Evolutionary conservation across 53 echinoderm and acorn worm species (phyloP), one percentile per base, ranked within the genome.

Genomic region (Actinopyga echinites): DNA sequence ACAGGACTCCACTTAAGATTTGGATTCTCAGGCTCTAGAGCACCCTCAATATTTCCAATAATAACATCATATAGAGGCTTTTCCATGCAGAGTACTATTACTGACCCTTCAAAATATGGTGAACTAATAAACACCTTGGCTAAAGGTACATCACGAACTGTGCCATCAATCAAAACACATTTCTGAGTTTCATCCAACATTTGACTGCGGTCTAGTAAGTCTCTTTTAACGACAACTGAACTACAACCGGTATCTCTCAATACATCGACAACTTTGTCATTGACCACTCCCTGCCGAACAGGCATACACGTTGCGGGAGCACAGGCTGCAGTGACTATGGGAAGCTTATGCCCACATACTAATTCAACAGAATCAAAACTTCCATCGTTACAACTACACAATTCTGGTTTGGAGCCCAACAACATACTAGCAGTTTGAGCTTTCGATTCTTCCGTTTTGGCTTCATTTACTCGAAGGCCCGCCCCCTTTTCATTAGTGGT

Each of bases 181-280:
- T 37, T 37, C 17, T 25, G 20, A 17, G 42, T 11, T 24, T 71
- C 32, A 37, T 43, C 45, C 21, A 43, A 38, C 6, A 38, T 38
- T 31, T 71, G 36, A 9, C 38, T 38, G 23, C 8, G 24, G 21
- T 71, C 45, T 20, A 71, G 38, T 38, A 71, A 42, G 1, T 71
- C 42, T 71, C 19, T 22, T 6, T 43, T 19, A 36, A 22, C 71
- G 21, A 71, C 42, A 9, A 71, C 23, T 6, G 73, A 38, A n/a
- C 42, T 43, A 23, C 73, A 71, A 19, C 20, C 73, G 20, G 73
- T 71, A 71, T 71, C 73, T 43, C 73, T 71, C 20, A 71, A 22
- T 20, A 71, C 73, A 20, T 37, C 40, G 6, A 69, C 71, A 20
- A 37, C 40, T 19, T 37, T 36, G 6, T 40, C 24, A 7, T 40